A percentile compares a stretch with the other conserved stretches of the same genome.
These are phyloP conservation scores for Coregonus suidteri DNA, from an alignment of 2,797 vertebrate genomes.

Conservation along the genomic window DNA sequence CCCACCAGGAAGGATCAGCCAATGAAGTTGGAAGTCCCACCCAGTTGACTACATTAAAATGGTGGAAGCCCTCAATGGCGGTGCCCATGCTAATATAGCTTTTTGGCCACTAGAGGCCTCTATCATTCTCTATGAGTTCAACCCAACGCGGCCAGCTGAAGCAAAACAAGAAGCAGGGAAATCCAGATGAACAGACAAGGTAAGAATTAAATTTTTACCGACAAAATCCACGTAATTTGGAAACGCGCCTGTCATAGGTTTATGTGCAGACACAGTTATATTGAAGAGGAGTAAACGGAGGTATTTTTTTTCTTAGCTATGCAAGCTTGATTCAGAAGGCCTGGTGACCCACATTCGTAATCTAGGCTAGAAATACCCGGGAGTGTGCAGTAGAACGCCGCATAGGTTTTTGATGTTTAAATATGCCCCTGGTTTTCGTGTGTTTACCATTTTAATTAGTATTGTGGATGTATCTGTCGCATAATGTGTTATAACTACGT, in stretches of 20 bases:
- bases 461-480: not conserved
- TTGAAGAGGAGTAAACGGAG: conserved; percentile 21
- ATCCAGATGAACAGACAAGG: conserved; percentile 57
- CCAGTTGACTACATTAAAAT: too few relatives aligned
- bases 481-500: conserved; percentile 34
- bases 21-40: too few relatives aligned
- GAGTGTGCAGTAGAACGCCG: conserved; percentile 39
- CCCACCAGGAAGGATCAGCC: too few relatives aligned
- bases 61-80: too few relatives aligned
- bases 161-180: conserved; percentile 67
- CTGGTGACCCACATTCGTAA: conserved; percentile 62
- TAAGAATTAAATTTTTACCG: conserved; percentile 51
- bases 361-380: conserved; percentile 37
- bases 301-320: conserved; percentile 31
- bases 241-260: not conserved
- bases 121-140: conserved; percentile 17
- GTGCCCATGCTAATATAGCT: too few relatives aligned
- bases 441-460: conserved; percentile 5
- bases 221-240: not conserved
- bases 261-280: not conserved
- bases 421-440: conserved; percentile 22
- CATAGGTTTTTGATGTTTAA: conserved; percentile 34
- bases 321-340: conserved; percentile 54
- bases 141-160: conserved; percentile 66
- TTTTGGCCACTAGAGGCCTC: too few relatives aligned